Base-by-base conservation (phyloP, 1,140 invertebrate genomes). In the Eupristina koningsbergeri region DNA sequence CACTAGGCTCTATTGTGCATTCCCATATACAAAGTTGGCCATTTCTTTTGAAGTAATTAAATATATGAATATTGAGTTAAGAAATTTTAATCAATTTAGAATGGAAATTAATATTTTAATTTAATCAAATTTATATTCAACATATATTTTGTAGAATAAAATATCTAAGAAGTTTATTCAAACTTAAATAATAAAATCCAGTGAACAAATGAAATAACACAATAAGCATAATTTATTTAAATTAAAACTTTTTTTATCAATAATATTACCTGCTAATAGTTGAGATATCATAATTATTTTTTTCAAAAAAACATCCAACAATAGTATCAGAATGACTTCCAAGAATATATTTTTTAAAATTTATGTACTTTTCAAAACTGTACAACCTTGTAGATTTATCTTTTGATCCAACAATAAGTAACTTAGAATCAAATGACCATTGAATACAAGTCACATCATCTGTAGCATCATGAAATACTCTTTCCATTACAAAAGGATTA, bases 371-470 rank as follows among this genome's bases (percentile, higher is more conserved):
- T 77, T 96, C 93, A 0, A 98, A 89, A 15, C 95, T 94, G 89
- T 96, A 97, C 26, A 99, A 93, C 90, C 95, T 96, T 0, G 95
- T 96, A n/a, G 95, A 94, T 88, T 95, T 97, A 91, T 99, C 97
- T 90, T 97, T 97, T 5, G 96, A 96, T 1, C 97, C 98, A 61
- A 97, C 95, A 82, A 96, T 95, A 41, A 99, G 90, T 36, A 98
- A 92, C 86, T 96, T 96, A 0, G 98, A 99, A 92, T 99, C 98
- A 64, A 93, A 94, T 0, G 97, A 98, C 98, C 98, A 99, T 91
- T 97, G 95, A 31, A 99, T 87, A 89, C 95, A 98, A 0, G 96
- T 96, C 0, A 96, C 96, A 84, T 97, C 95, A 91, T 98, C 96
- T 85, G 94, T 94, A 36, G 96, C 94, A 58, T 95, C 96, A 86